Evolutionary conservation across 2,888 invertebrate species (phyloP).

Genomic region (Tachina fera): DNA sequence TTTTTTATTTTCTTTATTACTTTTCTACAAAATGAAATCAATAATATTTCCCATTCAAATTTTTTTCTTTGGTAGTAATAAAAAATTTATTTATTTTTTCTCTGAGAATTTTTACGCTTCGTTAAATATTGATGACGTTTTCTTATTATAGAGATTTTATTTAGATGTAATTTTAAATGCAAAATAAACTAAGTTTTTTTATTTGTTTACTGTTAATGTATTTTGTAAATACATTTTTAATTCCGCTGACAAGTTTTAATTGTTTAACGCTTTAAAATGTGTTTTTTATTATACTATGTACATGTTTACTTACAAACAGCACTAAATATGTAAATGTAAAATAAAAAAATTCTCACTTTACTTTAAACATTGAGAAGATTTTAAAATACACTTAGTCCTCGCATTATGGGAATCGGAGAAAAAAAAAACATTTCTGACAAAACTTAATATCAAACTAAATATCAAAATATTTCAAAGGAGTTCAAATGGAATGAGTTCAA

Average conservation of each 20-base stretch:
- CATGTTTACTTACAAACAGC: neutral
- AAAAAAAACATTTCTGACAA: neutral
- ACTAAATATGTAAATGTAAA: slow-evolving; percentile 4
- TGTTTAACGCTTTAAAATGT: slow-evolving; percentile 29
- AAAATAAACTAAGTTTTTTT: slow-evolving; percentile 21
- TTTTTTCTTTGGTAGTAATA: slow-evolving; percentile 2
- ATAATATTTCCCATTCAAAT: neutral
- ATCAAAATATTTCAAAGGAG: too few relatives aligned
- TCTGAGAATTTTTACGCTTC: slow-evolving; percentile 59
- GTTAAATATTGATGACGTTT: slow-evolving; percentile 61
- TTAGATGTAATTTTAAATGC: slow-evolving; percentile 1
- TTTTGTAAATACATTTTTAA: slow-evolving; percentile 17
- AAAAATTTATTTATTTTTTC: slow-evolving; percentile 15
- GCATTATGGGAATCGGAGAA: neutral
- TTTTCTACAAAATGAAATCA: slow-evolving; percentile 36
- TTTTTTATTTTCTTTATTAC: neutral
- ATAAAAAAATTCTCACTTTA: neutral
- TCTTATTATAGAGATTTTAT: slow-evolving; percentile 37
- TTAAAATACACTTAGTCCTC: neutral
- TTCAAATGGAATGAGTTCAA: too few relatives aligned
- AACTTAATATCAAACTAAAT: too few relatives aligned
- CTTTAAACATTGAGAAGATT: neutral
- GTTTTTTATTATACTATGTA: slow-evolving; percentile 3
- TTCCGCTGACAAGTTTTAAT: slow-evolving; percentile 6
- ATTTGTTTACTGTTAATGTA: neutral